These are phyloP conservation scores for Choreutis nemorana DNA, from an alignment of 2,888 invertebrate genomes.

Conservation along the genomic window DNA sequence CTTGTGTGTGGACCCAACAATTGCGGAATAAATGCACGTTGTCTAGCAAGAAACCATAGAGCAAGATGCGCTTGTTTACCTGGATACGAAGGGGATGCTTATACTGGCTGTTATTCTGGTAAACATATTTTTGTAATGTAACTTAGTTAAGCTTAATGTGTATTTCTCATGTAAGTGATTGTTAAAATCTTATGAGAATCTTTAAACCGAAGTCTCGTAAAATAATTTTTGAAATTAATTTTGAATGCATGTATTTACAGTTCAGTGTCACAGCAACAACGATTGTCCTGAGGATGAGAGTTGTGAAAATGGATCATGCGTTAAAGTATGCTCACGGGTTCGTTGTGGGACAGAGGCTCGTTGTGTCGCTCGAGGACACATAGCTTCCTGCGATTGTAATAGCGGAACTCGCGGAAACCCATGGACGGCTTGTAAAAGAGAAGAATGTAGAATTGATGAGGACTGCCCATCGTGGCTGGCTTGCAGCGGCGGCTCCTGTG, in stretches of 20 bases:
- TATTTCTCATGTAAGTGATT: too few relatives aligned
- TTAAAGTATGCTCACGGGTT: conserved; percentile 79
- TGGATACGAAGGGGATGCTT: conserved; percentile 85
- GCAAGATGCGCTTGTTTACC: conserved; percentile 84
- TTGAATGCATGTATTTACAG: too few relatives aligned
- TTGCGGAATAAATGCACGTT: conserved; percentile 82
- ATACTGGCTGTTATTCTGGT: conserved; percentile 79
- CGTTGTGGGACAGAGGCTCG: conserved; percentile 84
- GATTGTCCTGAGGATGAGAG: conserved; percentile 85
- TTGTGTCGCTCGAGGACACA: conserved; percentile 81
- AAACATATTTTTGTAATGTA: conserved; percentile 11
- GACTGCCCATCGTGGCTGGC: conserved; percentile 83
- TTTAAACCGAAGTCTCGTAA: conserved; percentile 1
- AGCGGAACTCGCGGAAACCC: conserved; percentile 82
- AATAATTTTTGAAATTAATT: neutral
- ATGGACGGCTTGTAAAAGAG: conserved; percentile 76
- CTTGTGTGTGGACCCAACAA: conserved; percentile 77
- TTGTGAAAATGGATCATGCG: conserved; percentile 82
- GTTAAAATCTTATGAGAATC: neutral
- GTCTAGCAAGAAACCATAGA: conserved; percentile 79
- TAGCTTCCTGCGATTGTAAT: conserved; percentile 80
- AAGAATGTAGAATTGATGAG: conserved; percentile 77
- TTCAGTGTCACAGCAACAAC: conserved; percentile 85
- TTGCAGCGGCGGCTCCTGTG: conserved; percentile 80
- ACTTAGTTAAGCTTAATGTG: too few relatives aligned